Evolutionary conservation across 1,140 invertebrate species (phyloP).

Genomic region (Linepithema humile): DNA sequence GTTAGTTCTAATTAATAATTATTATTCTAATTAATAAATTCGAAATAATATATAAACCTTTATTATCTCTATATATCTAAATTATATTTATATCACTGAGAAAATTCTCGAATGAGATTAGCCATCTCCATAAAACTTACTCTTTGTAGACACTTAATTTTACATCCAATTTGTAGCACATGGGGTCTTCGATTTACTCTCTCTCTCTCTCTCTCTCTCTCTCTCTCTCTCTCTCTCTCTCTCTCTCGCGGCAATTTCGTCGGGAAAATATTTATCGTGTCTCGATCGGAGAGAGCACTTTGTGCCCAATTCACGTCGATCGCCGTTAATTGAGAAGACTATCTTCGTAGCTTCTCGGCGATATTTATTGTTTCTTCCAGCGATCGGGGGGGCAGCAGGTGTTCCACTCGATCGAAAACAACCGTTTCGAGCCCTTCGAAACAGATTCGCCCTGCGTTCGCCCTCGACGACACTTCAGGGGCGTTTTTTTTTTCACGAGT

Average conservation of each 20-base stretch:
- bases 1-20: too few relatives aligned
- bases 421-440: slow-evolving; percentile 4
- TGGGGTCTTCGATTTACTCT: too few relatives aligned
- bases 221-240: too few relatives aligned
- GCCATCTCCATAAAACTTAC: background rate
- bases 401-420: slow-evolving; percentile 16
- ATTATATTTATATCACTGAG: too few relatives aligned
- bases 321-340: slow-evolving; percentile 35
- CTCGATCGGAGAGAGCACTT: slow-evolving; percentile 15
- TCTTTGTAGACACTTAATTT: background rate
- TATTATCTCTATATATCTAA: too few relatives aligned
- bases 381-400: slow-evolving; percentile 19
- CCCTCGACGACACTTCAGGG: slow-evolving; percentile 45
- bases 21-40: too few relatives aligned
- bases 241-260: background rate
- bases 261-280: slow-evolving; percentile 46
- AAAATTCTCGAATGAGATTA: too few relatives aligned
- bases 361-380: slow-evolving; percentile 39
- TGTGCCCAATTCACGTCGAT: slow-evolving; percentile 40
- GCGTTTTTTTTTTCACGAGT: slow-evolving; percentile 30
- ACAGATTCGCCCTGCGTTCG: slow-evolving; percentile 6
- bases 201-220: too few relatives aligned
- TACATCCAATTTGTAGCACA: slow-evolving; percentile 3
- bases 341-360: background rate
- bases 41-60: too few relatives aligned